A percentile compares a stretch with the other conserved stretches of the same genome.
Evolutionary conservation across 1,140 invertebrate genomes (phyloP).

Genomic region (Orchestia grillus): DNA sequence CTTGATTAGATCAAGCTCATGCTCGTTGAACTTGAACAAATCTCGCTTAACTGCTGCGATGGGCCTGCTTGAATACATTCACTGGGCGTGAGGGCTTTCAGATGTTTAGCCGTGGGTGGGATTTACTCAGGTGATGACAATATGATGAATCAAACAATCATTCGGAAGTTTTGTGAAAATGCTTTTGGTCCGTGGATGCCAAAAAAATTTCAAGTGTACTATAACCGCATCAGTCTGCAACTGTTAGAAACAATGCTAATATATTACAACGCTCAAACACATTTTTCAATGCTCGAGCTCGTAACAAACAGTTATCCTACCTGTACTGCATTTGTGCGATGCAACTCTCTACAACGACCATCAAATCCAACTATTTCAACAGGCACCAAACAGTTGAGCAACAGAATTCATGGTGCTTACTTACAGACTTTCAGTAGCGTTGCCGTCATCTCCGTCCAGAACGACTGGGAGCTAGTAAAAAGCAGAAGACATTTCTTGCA

Average conservation of each 20-base stretch:
- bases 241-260: neutral
- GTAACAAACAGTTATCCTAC: neutral
- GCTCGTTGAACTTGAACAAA: neutral
- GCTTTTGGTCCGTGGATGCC: neutral
- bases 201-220: neutral
- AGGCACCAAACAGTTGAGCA: neutral
- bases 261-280: neutral
- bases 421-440: neutral
- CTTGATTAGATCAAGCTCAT: neutral
- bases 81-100: neutral
- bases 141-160: neutral
- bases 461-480: neutral
- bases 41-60: neutral
- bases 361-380: neutral
- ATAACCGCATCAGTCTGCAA: neutral
- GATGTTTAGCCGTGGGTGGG: neutral
- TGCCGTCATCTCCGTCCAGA: neutral
- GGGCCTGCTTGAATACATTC: neutral
- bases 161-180: neutral
- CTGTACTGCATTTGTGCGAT: neutral
- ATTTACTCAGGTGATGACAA: no score
- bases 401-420: neutral
- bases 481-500: neutral
- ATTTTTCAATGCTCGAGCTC: neutral
- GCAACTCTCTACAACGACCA: neutral